phyloP scores from a whole-genome alignment of 2,113 vertebrate genomes.

The Silurus asotus region DNA sequence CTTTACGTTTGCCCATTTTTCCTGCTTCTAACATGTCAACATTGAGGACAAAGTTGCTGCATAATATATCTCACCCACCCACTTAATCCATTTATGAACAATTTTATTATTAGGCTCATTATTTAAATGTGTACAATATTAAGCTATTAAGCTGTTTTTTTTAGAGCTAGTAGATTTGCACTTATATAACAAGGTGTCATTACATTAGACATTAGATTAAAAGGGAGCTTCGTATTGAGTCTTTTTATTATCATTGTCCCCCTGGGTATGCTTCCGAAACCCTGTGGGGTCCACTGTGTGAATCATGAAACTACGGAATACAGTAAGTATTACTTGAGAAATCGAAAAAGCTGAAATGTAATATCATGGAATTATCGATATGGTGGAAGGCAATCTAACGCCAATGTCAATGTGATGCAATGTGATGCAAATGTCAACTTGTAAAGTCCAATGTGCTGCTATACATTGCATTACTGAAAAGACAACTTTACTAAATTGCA shows the following conservation, averaged over 20 bases:
- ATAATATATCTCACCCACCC: too few relatives aligned
- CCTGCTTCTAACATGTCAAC: too few relatives aligned
- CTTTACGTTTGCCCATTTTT: too few relatives aligned
- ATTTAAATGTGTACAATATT: background rate
- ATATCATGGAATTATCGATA: background rate
- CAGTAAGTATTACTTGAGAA: background rate
- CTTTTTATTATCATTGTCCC: background rate
- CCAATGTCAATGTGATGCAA: background rate
- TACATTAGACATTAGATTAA: background rate
- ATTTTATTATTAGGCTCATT: background rate
- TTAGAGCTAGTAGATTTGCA: background rate
- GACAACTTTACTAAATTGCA: background rate
- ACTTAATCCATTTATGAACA: background rate
- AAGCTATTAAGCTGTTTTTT: background rate
- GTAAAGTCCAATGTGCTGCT: background rate
- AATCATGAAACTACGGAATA: background rate
- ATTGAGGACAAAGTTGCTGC: too few relatives aligned
- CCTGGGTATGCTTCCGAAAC: background rate
- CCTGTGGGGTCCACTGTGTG: background rate
- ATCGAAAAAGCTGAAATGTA: background rate
- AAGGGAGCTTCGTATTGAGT: background rate
- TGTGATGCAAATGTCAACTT: background rate
- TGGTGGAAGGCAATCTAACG: background rate
- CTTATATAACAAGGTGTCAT: background rate
- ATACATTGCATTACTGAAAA: background rate